Base-by-base conservation (phyloP, 2,113 vertebrate genomes). In the Hippocampus mohnikei region DNA sequence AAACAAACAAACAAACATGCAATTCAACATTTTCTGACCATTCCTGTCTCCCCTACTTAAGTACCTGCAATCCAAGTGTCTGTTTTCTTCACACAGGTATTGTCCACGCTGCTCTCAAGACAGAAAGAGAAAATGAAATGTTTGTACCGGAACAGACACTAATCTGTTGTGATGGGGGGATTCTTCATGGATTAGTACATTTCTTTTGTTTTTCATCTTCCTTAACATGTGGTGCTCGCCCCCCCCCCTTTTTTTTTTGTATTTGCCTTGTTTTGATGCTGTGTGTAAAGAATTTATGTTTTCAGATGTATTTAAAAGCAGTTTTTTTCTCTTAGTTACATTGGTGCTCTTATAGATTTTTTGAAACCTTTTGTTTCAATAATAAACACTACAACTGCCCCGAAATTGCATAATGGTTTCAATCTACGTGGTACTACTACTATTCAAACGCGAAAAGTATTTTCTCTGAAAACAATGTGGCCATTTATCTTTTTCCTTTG, bases 91-190 rank as follows among this genome's bases (percentile, higher is more conserved):
- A 52, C 66, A 18, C 83, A 93, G 92, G 92, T 93, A 92, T 78
- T 93, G 92, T 84, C 92, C 92, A 67, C 86, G 92, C 29, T 93
- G 92, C 84, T 91, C 88, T 70, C 91, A 92, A 81, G 92, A 93
- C 71, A 82, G 90, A 84, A 93, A 90, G 86, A 91, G 91, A 77
- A 93, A 93, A 83, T 93, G 81, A 89, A 80, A 55, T 65, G 48
- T 67, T 72, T 75, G 29, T 65, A 61, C 72, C 79, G 86, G 75
- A 78, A 82, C 25, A 77, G 81, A 79, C 71, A 7, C 27, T 44
- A 65, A 74, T 80, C 41, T 10, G 60, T 64, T 68, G 46, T 76
- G 74, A 55, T 68, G 48, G 66, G 69, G 46, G 68, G 82, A 74
- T 85, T 84, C 75, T 82, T 85, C 74, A 82, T 77, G 82, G 77